A percentile compares a stretch with the other conserved stretches of the same genome.
phyloP scores from a whole-genome alignment of 2,113 vertebrate genomes.

The Aphyosemion australe region DNA sequence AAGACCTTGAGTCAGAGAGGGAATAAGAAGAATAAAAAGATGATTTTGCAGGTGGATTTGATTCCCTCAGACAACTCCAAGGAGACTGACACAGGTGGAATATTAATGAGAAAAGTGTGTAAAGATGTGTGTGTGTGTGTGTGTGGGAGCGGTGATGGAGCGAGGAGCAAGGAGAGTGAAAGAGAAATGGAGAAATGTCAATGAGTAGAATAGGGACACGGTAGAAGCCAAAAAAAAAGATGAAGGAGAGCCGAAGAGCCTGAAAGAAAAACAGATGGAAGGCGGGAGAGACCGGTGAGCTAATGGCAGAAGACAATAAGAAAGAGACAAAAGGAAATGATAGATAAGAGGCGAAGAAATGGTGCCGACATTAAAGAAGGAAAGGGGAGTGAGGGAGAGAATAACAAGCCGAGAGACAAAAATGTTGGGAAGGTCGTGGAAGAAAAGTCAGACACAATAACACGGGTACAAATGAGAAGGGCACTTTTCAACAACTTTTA shows the following conservation, averaged over 20 bases:
- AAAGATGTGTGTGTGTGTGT: slow-evolving; percentile 29
- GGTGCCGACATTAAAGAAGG: slow-evolving; percentile 31
- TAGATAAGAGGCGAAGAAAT: slow-evolving; percentile 52
- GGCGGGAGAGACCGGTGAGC: slow-evolving; percentile 35
- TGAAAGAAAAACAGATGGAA: slow-evolving; percentile 44
- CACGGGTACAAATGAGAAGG: slow-evolving; percentile 1
- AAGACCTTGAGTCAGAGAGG: slow-evolving; percentile 60
- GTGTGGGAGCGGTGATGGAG: slow-evolving; percentile 2
- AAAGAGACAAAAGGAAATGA: slow-evolving; percentile 57
- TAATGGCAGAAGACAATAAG: slow-evolving; percentile 54
- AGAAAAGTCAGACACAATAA: slow-evolving; percentile 22
- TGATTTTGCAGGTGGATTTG: slow-evolving; percentile 74
- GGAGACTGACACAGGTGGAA: slow-evolving; percentile 73
- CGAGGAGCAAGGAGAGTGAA: slow-evolving; percentile 16
- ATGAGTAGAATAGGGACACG: slow-evolving; percentile 29
- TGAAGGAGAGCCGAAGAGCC: slow-evolving; percentile 36
- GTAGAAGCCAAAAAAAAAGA: slow-evolving; percentile 10
- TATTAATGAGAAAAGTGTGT: slow-evolving; percentile 65
- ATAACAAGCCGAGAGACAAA: slow-evolving; percentile 28
- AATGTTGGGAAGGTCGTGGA: slow-evolving; percentile 30
- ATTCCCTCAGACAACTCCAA: slow-evolving; percentile 73
- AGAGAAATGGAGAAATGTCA: slow-evolving; percentile 37
- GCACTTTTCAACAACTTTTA: slow-evolving; percentile 9
- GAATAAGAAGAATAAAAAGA: slow-evolving; percentile 70
- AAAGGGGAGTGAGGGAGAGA: slow-evolving; percentile 20